A percentile compares a stretch with the other conserved stretches of the same genome.
These are phyloP conservation scores for Fistularia tabacaria DNA, from an alignment of 2,797 vertebrate genomes.

Conservation along the genomic window DNA sequence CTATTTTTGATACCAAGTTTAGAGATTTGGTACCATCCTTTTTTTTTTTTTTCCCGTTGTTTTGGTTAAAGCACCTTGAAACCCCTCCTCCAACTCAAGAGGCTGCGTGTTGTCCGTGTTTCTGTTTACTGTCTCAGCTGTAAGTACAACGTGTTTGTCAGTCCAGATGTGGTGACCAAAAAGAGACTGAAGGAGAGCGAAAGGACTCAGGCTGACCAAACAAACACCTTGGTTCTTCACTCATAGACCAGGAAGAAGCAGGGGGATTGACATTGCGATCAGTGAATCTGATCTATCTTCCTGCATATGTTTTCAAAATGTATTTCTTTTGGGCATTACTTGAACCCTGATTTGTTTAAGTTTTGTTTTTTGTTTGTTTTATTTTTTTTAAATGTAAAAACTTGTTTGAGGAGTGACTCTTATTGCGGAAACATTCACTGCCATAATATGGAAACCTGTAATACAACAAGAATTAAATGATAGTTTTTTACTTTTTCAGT, in stretches of 20 bases:
- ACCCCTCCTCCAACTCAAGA: slow-evolving; percentile 44
- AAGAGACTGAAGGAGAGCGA: slow-evolving; percentile 52
- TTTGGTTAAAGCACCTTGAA: slow-evolving; percentile 58
- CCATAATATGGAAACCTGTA: slow-evolving; percentile 90
- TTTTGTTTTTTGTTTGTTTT: slow-evolving; percentile 61
- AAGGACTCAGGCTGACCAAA: slow-evolving; percentile 66
- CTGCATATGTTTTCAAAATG: slow-evolving; percentile 54
- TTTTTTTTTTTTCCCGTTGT: slow-evolving; percentile 61
- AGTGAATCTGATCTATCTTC: slow-evolving; percentile 40
- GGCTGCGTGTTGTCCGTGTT: slow-evolving; percentile 50
- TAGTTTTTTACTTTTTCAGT: slow-evolving; percentile 92
- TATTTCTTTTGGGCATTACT: slow-evolving; percentile 76
- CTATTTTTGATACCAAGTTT: slow-evolving; percentile 95
- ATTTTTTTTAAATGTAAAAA: slow-evolving; percentile 53
- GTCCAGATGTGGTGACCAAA: slow-evolving; percentile 81
- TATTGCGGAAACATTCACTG: slow-evolving; percentile 88
- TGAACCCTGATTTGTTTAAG: slow-evolving; percentile 80
- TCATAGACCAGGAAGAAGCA: slow-evolving; percentile 60
- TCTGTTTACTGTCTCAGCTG: slow-evolving; percentile 79
- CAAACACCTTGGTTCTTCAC: slow-evolving; percentile 61
- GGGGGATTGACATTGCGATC: slow-evolving; percentile 54
- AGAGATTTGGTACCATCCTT: slow-evolving; percentile 73
- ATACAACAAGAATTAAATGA: slow-evolving; percentile 95
- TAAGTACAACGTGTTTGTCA: slow-evolving; percentile 74
- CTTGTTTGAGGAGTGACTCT: slow-evolving; percentile 82